Evolutionary conservation across 2,113 vertebrate species (phyloP).

Genomic region (Hippocampus abdominalis): DNA sequence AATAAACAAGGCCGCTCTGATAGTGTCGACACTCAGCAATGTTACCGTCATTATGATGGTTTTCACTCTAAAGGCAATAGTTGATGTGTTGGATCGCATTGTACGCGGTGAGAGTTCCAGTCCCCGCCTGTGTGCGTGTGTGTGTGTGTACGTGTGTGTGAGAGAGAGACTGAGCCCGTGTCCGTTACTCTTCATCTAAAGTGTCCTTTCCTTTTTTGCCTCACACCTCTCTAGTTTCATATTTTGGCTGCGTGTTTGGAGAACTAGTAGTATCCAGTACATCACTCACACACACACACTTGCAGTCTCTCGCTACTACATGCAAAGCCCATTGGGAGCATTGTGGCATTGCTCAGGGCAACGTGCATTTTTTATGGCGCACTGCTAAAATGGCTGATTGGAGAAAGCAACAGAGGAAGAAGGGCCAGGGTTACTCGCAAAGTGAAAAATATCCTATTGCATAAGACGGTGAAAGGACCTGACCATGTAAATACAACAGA

Average conservation of each 20-base stretch:
- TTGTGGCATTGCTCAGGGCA: constrained; percentile 43
- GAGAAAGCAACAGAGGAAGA: constrained; percentile 63
- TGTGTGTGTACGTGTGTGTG: constrained; percentile 22
- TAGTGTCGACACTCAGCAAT: not conserved
- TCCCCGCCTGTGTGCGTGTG: constrained; percentile 9
- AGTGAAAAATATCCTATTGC: constrained; percentile 77
- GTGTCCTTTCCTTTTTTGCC: constrained; percentile 72
- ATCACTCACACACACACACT: constrained; percentile 15
- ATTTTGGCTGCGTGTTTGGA: constrained; percentile 66
- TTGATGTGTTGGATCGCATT: not conserved
- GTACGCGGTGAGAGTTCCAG: constrained; percentile 16
- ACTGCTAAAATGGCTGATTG: constrained; percentile 48
- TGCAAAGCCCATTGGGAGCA: constrained; percentile 50
- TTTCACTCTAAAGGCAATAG: not conserved
- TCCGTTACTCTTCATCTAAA: constrained; percentile 67
- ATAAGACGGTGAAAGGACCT: constrained; percentile 65
- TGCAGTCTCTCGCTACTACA: constrained; percentile 35
- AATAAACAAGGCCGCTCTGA: not conserved
- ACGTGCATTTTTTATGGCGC: constrained; percentile 58
- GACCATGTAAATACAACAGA: constrained; percentile 65
- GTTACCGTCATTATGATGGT: not conserved
- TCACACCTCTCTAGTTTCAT: constrained; percentile 65
- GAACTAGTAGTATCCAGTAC: constrained; percentile 58
- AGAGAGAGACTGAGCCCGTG: constrained; percentile 67
- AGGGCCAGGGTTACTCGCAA: constrained; percentile 71